These are phyloP conservation scores for Melanostoma mellinum DNA, from an alignment of 2,888 invertebrate genomes.

Conservation along the genomic window DNA sequence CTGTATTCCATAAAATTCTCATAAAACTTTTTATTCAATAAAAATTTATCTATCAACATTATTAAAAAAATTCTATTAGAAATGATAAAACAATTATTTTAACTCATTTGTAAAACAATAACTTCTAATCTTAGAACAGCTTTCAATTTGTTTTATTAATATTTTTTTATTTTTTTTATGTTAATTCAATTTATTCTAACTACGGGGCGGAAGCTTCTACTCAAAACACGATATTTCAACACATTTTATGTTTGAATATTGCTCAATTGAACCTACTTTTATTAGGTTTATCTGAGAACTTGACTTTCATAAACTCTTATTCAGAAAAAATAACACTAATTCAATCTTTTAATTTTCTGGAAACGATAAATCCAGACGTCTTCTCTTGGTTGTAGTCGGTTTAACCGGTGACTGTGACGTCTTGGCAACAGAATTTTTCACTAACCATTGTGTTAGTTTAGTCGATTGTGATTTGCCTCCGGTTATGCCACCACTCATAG, in stretches of 20 bases:
- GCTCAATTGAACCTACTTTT: conserved; percentile 39
- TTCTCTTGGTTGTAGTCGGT: conserved; percentile 40
- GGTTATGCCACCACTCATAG: background rate
- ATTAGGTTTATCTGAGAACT: conserved; percentile 28
- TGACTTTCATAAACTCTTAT: conserved; percentile 13
- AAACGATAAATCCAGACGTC: conserved; percentile 74
- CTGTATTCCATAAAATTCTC: conserved; percentile 60
- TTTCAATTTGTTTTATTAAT: conserved; percentile 14
- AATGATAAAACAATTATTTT: conserved; percentile 33
- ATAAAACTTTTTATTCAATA: conserved; percentile 63
- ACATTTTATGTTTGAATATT: conserved; percentile 27
- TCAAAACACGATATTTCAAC: conserved; percentile 31
- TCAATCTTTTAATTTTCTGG: conserved; percentile 38
- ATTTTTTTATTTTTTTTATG: conserved; percentile 52
- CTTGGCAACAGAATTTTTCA: conserved; percentile 69
- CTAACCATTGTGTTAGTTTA: conserved; percentile 80
- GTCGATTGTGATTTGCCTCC: conserved; percentile 75
- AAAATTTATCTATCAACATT: conserved; percentile 61
- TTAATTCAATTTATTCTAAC: conserved; percentile 71
- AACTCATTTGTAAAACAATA: conserved; percentile 53
- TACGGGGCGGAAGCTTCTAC: conserved; percentile 58
- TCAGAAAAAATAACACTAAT: conserved; percentile 4
- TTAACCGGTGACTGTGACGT: conserved; percentile 38
- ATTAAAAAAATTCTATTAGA: conserved; percentile 45
- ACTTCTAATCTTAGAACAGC: conserved; percentile 2